Conservation (phyloP, 2,888 invertebrate species). For the Drosophila setosimentum region DNA sequence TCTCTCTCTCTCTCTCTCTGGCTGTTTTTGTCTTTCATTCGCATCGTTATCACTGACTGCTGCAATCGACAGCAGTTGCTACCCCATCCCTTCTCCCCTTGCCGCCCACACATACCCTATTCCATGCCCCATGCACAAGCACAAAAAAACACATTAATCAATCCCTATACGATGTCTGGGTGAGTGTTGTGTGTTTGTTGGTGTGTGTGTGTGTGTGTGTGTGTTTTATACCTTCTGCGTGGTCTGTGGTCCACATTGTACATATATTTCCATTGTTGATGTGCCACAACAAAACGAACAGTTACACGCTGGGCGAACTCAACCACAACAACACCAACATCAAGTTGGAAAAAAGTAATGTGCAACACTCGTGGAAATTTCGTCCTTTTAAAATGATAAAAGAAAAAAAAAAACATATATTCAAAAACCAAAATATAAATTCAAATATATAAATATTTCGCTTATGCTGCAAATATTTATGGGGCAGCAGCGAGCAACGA, state of each 20-base stretch:
- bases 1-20: background rate
- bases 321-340: conserved; percentile 23
- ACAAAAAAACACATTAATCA: conserved; percentile 77
- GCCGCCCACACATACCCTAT: background rate
- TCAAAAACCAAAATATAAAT: conserved; percentile 15
- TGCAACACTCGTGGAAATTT: conserved; percentile 78
- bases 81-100: background rate
- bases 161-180: conserved; percentile 60
- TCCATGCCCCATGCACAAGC: conserved; percentile 20
- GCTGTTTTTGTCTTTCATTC: conserved; percentile 43
- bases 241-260: conserved; percentile 38
- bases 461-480: conserved; percentile 77
- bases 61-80: conserved; percentile 70
- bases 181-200: background rate
- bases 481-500: conserved; percentile 36
- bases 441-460: conserved; percentile 50
- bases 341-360: conserved; percentile 49
- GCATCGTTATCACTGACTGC: conserved; percentile 78
- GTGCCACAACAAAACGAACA: conserved; percentile 48
- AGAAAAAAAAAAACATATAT: conserved; percentile 14
- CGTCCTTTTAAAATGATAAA: conserved; percentile 59
- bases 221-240: conserved; percentile 30
- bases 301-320: conserved; percentile 70
- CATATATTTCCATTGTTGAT: conserved; percentile 50
- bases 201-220: conserved; percentile 6